Percentiles rank a stretch among this genome's conserved stretches.
Evolutionary conservation across 2,888 invertebrate species (phyloP).

Genomic region (Drosophila leonis): DNA sequence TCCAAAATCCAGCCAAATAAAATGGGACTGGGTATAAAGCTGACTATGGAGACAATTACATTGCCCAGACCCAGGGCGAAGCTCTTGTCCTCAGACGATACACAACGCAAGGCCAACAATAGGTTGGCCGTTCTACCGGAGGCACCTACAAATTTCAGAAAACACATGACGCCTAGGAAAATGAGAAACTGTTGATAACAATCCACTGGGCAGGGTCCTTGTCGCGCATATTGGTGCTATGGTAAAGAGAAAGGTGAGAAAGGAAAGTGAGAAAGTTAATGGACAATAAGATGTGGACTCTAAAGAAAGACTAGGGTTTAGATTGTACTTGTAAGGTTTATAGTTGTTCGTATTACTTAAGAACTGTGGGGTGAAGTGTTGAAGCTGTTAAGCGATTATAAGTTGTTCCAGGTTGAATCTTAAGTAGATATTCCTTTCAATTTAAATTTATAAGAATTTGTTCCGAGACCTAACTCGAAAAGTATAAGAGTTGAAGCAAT

Average conservation of each 20-base stretch:
- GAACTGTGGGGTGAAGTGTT: too few relatives aligned
- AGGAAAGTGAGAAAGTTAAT: too few relatives aligned
- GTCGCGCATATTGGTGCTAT: slow-evolving; percentile 50
- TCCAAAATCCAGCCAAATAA: slow-evolving; percentile 89
- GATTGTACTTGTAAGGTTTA: not conserved
- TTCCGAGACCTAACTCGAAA: too few relatives aligned
- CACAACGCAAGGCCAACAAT: slow-evolving; percentile 87
- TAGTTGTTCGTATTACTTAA: too few relatives aligned
- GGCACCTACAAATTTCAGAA: slow-evolving; percentile 87
- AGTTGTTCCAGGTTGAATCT: too few relatives aligned
- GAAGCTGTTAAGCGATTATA: too few relatives aligned
- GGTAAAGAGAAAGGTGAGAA: not conserved
- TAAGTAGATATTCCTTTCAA: too few relatives aligned
- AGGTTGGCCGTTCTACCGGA: slow-evolving; percentile 87
- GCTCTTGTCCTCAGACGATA: slow-evolving; percentile 89
- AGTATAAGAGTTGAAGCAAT: not conserved
- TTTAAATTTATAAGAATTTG: too few relatives aligned
- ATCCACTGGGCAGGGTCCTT: slow-evolving; percentile 87
- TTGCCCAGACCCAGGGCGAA: slow-evolving; percentile 89
- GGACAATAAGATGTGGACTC: not conserved
- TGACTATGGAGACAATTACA: slow-evolving; percentile 88
- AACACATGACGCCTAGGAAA: slow-evolving; percentile 86
- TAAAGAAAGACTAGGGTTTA: too few relatives aligned
- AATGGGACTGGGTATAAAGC: slow-evolving; percentile 91
- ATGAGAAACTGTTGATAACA: slow-evolving; percentile 86